Conservation (phyloP, 1,140 invertebrate genomes). For the Plodia interpunctella region DNA sequence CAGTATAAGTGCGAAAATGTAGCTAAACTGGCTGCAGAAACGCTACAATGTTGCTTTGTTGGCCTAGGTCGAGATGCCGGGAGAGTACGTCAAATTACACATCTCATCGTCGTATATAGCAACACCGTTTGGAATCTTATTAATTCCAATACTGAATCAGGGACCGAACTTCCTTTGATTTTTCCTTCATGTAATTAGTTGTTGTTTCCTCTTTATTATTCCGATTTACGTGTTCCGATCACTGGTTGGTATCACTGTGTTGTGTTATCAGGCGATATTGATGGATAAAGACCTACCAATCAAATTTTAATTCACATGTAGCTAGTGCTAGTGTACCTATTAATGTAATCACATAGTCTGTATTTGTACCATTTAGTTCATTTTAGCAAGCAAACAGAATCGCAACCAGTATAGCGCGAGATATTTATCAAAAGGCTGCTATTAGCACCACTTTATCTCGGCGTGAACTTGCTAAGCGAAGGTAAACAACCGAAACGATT, state of each 20-base stretch:
- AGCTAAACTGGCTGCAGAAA: background rate
- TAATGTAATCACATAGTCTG: too few relatives aligned
- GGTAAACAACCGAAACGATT: background rate
- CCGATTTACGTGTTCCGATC: too few relatives aligned
- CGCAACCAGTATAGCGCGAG: background rate
- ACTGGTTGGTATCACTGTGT: too few relatives aligned
- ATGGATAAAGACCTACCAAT: too few relatives aligned
- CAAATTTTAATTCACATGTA: too few relatives aligned
- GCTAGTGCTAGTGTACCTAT: background rate
- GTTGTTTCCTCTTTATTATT: too few relatives aligned
- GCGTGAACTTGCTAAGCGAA: constrained; percentile 3
- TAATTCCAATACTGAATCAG: too few relatives aligned
- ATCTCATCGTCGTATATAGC: background rate
- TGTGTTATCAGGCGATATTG: too few relatives aligned
- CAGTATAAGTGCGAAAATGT: background rate
- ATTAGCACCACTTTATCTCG: constrained; percentile 3
- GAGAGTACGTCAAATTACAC: background rate
- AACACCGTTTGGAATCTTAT: too few relatives aligned
- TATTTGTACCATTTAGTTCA: background rate
- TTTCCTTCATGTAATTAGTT: too few relatives aligned
- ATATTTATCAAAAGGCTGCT: background rate
- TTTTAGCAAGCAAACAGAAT: background rate
- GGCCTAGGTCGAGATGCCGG: background rate
- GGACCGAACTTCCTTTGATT: background rate
- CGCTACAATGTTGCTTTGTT: background rate